Conservation (phyloP, 1,140 invertebrate genomes). For the Cotesia chilonis region DNA sequence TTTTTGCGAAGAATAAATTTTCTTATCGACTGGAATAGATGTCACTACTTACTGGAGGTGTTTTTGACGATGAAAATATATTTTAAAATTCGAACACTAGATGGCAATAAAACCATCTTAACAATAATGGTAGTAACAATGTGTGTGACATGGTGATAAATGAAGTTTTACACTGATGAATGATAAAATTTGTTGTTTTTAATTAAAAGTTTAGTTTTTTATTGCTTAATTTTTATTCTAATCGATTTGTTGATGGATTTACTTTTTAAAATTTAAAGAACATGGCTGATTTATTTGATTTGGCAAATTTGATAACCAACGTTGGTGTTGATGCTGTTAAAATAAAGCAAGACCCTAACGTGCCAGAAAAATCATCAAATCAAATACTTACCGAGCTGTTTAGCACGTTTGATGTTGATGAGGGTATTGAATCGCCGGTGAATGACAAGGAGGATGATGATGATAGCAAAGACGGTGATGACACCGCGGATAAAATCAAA, state of each 20-base stretch:
- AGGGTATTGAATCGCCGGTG: slow-evolving; percentile 41
- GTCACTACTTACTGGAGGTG: not conserved
- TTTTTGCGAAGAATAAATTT: not conserved
- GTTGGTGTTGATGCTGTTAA: slow-evolving; percentile 63
- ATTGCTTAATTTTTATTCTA: not conserved
- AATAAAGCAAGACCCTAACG: slow-evolving; percentile 62
- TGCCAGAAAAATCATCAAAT: slow-evolving; percentile 74
- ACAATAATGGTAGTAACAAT: slow-evolving; percentile 16
- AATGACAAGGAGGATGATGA: slow-evolving; percentile 42
- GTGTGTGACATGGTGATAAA: not conserved
- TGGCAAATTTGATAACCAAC: slow-evolving; percentile 61
- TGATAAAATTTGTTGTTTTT: too few species aligned
- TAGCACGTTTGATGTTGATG: slow-evolving; percentile 72
- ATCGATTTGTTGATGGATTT: not conserved
- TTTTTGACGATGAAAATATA: not conserved
- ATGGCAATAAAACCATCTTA: not conserved
- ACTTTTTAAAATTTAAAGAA: not conserved
- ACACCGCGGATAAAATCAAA: slow-evolving; percentile 62
- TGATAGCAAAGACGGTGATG: slow-evolving; percentile 43
- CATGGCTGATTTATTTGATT: slow-evolving; percentile 60
- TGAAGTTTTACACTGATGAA: not conserved
- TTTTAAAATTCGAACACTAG: not conserved
- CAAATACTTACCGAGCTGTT: slow-evolving; percentile 84
- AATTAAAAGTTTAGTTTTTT: not conserved
- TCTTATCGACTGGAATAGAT: not conserved